Evolutionary conservation across 2,113 vertebrate species (phyloP).

Genomic region (Microcebus griseorufus): DNA sequence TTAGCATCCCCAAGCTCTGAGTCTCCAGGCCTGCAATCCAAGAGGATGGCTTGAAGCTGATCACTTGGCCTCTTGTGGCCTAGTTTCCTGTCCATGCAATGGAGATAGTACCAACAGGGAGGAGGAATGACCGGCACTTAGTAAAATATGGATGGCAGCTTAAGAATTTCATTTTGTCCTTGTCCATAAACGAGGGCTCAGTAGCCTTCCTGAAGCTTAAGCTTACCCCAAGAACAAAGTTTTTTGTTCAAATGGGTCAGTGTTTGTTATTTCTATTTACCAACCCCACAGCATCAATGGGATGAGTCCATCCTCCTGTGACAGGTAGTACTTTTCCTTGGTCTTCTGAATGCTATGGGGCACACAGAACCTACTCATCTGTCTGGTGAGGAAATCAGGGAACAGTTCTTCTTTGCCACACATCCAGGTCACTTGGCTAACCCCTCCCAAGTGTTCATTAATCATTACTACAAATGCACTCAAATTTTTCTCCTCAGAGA

Average conservation of each 20-base stretch:
- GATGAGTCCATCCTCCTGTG: neutral
- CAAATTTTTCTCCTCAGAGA: neutral
- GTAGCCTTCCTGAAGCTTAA: neutral
- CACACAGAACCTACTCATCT: neutral
- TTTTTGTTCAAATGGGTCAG: neutral
- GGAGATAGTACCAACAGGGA: neutral
- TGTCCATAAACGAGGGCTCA: neutral
- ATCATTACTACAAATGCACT: neutral
- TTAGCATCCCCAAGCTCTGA: neutral
- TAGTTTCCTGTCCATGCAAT: neutral
- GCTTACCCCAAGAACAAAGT: neutral
- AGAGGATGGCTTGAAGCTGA: neutral
- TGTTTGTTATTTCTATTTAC: neutral
- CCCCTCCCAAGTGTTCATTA: neutral
- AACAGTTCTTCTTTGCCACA: neutral
- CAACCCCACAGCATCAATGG: neutral
- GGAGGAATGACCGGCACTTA: neutral
- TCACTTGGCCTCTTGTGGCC: neutral
- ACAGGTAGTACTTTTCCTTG: neutral
- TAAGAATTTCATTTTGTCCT: neutral
- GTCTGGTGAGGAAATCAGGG: neutral
- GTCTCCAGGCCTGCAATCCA: neutral
- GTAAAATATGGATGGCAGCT: neutral
- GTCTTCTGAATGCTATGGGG: neutral
- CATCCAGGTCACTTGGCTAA: neutral